phyloP scores from a whole-genome alignment of 2,113 vertebrate species.

The Arenaria interpres region DNA sequence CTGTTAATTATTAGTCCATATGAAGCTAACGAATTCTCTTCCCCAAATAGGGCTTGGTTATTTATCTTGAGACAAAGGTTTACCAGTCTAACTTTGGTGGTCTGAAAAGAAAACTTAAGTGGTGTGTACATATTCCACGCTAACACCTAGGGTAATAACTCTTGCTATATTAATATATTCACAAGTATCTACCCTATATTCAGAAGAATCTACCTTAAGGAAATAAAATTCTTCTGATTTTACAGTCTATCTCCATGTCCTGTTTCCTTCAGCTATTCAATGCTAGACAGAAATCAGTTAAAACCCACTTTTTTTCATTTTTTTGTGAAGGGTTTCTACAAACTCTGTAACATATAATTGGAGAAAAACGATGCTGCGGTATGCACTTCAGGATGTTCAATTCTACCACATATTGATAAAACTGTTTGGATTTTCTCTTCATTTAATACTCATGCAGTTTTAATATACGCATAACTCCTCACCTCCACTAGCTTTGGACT shows the following conservation, averaged over 20 bases:
- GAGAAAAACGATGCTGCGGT: neutral
- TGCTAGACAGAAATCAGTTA: neutral
- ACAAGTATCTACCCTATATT: neutral
- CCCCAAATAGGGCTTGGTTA: neutral
- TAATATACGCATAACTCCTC: neutral
- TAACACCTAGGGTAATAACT: neutral
- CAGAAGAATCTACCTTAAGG: neutral
- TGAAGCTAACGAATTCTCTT: neutral
- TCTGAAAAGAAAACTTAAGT: neutral
- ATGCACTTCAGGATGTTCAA: neutral
- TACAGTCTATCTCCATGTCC: neutral
- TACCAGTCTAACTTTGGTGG: neutral
- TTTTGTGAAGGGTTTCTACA: neutral
- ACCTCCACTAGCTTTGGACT: neutral
- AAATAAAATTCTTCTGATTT: neutral
- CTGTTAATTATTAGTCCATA: neutral
- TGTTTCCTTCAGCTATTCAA: neutral
- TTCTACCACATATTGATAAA: neutral
- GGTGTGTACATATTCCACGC: neutral
- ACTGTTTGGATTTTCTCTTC: neutral
- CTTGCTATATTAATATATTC: neutral
- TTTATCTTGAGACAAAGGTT: neutral
- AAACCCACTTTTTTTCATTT: neutral
- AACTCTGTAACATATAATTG: neutral
- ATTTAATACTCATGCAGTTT: neutral